phyloP scores from a whole-genome alignment of 1,140 invertebrate genomes.

The Aphelenchoides avenae region DNA sequence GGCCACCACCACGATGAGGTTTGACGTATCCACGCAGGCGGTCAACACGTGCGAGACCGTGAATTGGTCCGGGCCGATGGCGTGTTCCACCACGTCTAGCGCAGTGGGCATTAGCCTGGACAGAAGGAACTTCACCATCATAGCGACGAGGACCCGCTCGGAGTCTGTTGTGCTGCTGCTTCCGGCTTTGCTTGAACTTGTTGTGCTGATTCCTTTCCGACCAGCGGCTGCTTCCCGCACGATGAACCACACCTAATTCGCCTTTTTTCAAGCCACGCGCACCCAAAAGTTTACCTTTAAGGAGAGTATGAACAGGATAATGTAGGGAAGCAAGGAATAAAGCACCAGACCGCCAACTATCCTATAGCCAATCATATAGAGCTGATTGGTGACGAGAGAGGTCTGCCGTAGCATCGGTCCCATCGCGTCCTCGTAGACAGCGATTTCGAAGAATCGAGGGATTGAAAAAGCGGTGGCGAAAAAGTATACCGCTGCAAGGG shows the following conservation, averaged over 20 bases:
- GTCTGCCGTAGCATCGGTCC: constrained; percentile 25
- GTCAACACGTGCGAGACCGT: constrained; percentile 20
- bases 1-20: constrained; percentile 34
- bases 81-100: constrained; percentile 37
- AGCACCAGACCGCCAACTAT: constrained; percentile 39
- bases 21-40: constrained; percentile 35
- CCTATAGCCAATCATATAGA: constrained; percentile 44
- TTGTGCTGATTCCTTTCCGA: constrained; percentile 33
- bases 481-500: constrained; percentile 20
- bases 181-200: neutral
- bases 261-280: neutral
- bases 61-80: constrained; percentile 29
- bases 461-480: constrained; percentile 28
- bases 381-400: constrained; percentile 27
- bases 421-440: constrained; percentile 13
- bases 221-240: constrained; percentile 28
- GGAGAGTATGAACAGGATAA: constrained; percentile 34
- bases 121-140: constrained; percentile 45
- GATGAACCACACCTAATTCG: constrained; percentile 30
- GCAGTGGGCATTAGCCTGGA: constrained; percentile 40
- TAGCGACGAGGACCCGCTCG: constrained; percentile 36
- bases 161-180: constrained; percentile 26
- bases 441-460: constrained; percentile 39
- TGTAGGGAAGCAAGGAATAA: constrained; percentile 40
- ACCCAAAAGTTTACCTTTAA: constrained; percentile 19